Evolutionary conservation across 2,113 vertebrate genomes (phyloP), one percentile per base, ranked within the genome.

Genomic region (Acanthisitta chloris): DNA sequence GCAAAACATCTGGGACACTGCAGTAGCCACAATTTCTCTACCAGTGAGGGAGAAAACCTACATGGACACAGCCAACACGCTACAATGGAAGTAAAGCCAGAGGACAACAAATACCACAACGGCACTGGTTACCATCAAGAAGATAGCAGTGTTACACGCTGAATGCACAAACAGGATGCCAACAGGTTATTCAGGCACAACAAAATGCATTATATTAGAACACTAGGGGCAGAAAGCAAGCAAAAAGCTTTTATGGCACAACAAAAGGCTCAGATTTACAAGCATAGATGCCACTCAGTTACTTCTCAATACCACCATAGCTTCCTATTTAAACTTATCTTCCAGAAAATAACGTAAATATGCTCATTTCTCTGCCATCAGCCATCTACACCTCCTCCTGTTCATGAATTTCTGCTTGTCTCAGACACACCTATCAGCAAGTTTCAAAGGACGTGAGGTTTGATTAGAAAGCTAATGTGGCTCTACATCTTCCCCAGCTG

Each of bases 1-100:
- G 34, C 26, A 20, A 29, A 48, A 34, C 18, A 3, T 4, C 14
- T 0, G 0, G 19, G 66, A 51, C 16, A 4, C 40, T n/a, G 19
- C 33, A n/a, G 21, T 1, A 38, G 31, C 58, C 61, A 45, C 43
- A 54, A 33, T 0, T 43, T 52, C 42, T 65, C 33, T 3, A 23
- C 16, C 2, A 8, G 6, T 1, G 42, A 64, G 42, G 42, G 54
- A 80, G 24, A 45, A 28, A 59, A 33, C 34, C 36, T 13, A 6
- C 25, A 1, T 0, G 20, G 61, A 36, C 23, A 2, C 5, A 24
- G 51, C 0, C 21, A 1, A 33, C 5, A 15, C 3, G 0, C 54
- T 24, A 48, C 3, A 1, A 48, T 33, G 64, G 65, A 74, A 40
- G 25, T 7, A 73, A 73, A 82, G 59, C n/a, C 85, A 57, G 61